Percentiles rank a stretch among this genome's conserved stretches.
These are phyloP conservation scores for Cataglyphis livida DNA, from an alignment of 2,888 invertebrate species.

Conservation along the genomic window DNA sequence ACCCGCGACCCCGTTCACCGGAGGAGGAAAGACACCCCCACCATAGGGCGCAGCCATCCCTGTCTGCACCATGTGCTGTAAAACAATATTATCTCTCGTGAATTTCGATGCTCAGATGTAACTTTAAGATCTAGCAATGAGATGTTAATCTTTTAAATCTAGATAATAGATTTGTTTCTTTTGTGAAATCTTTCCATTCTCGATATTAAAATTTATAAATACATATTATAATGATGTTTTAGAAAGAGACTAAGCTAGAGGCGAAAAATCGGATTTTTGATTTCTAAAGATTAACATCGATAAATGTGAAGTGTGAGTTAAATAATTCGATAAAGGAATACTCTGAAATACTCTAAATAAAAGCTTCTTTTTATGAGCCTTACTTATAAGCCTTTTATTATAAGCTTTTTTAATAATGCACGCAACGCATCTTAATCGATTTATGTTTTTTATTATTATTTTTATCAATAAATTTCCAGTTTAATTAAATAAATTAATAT, in stretches of 20 bases:
- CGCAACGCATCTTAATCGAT: background rate
- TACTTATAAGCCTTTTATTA: no score
- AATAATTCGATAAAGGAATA: background rate
- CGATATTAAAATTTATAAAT: background rate
- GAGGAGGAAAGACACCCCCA: conserved; percentile 88
- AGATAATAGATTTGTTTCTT: background rate
- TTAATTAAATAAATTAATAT: conserved; percentile 1
- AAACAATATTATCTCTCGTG: conserved; percentile 69
- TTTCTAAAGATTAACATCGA: background rate
- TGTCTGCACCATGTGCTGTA: conserved; percentile 97
- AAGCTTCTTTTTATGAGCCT: background rate
- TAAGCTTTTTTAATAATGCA: background rate
- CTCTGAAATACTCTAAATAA: background rate
- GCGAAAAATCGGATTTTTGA: background rate
- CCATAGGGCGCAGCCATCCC: conserved; percentile 92
- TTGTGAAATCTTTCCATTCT: background rate
- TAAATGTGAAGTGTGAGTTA: background rate
- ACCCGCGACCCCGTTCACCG: conserved; percentile 86
- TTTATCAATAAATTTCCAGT: background rate
- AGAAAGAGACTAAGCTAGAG: background rate
- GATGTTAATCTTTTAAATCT: background rate
- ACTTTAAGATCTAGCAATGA: background rate
- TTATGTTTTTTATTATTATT: background rate
- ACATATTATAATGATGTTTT: background rate
- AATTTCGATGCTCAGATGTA: background rate